Evolutionary conservation across 2,888 invertebrate species (phyloP), one percentile per base, ranked within the genome.

Genomic region (Prosapia bicincta): DNA sequence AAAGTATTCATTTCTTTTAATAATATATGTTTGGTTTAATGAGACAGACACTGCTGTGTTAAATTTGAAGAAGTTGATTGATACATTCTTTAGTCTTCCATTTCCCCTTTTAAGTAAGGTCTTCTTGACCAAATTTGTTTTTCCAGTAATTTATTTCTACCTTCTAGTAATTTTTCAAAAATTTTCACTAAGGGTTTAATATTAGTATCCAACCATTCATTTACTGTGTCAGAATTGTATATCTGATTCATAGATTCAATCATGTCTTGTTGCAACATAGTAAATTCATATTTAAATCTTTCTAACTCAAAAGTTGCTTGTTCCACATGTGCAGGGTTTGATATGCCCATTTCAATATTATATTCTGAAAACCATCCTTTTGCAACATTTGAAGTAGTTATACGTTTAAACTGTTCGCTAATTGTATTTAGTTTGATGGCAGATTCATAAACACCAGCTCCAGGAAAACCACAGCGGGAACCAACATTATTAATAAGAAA

Each of bases 341-440:
- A 86, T 80, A 87, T 88, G 0, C 83, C 83, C 78, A 86, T 83
- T 65, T 85, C 84, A 23, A 87, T 82, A 79, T 88, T 87, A 79
- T 87, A 88, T 0, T 86, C 85, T 79, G 87, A 86, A 80, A 89
- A 83, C 89, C 89, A 89, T 6, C 88, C 88, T 77, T 85, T 83
- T 71, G 85, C 84, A 1, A 85, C 85, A 66, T 84, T 85, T 82
- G 83, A 85, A 80, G 86, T 76, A 23, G 75, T 78, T 67, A 76
- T 74, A 2, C 43, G 65, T 24, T 75, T 70, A 23, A 79, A 75
- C 26, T 75, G 70, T n/a, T 74, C 68, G 23, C 54, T 85, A 32
- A 90, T 82, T 24, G 86, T 85, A 71, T 87, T 85, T 5, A 90
- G 85, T 76, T 87, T 85, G 28, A 87, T 82, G 25, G 85, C 85